Evolutionary conservation across 1,140 invertebrate genomes (phyloP), one percentile per base, ranked within the genome.

Genomic region (silkworm (Bombyx mori)): DNA sequence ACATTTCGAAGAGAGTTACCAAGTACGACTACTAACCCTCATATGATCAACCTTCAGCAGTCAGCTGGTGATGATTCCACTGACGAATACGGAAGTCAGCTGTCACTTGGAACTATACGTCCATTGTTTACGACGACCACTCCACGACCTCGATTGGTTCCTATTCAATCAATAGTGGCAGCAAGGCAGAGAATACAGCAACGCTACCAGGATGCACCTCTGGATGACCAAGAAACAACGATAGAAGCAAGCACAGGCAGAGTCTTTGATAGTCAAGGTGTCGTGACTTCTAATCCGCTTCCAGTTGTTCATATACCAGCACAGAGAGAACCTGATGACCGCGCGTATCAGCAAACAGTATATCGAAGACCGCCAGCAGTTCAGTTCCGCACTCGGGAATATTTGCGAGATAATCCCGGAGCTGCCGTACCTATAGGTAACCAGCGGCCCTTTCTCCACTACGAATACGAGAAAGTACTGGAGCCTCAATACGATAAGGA

Each of bases 111-210:
- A 48, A 91, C 91, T 44, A 88, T 91, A 9, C 75, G 91, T 48
- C 91, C 92, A 10, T 75, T 93, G 9, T 93, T 93, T 64, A 93
- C 91, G 2, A 93, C 92, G 0, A 90, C 89, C 7, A 89, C 83
- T 2, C 77, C 73, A 68, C 63, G 75, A 80, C 73, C 88, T 63
- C 59, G 89, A 88, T 44, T 90, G 63, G 61, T 87, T 44, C 81
- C 84, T 6, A 69, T 88, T 52, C 82, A 87, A 51, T 80, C 83
- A 10, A 65, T 88, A 52, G 64, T 86, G 52, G 73, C 78, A 9
- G 68, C 83, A 7, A 77, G 85, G 57, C 85, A 89, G 52, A 77
- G 80, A 59, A 74, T 85, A 42, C 77, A 83, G 48, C 77, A 86
- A 26, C 76, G 89, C 3, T 88, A 89, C 7, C 88, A 89, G 10